Conservation (phyloP, 37 sponge, comb jelly and placozoan genomes). For the Beroe ovata region DNA sequence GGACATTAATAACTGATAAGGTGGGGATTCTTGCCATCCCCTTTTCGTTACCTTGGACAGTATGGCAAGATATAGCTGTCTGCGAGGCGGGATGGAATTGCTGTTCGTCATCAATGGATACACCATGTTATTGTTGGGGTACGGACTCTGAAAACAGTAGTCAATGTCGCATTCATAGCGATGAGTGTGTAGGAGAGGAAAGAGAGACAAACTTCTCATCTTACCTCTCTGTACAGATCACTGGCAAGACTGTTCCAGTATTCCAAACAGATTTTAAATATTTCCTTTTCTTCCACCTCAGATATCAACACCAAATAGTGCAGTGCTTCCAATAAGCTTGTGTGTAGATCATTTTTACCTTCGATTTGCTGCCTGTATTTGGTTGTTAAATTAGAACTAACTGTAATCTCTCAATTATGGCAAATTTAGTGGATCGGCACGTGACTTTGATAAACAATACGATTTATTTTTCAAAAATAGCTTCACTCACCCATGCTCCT, state of each 20-base stretch:
- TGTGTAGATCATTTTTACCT: slow-evolving; percentile 6
- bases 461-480: too few species aligned
- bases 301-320: slow-evolving; percentile 94
- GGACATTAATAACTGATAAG: too few species aligned
- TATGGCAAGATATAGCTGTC: slow-evolving; percentile 83
- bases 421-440: too few species aligned
- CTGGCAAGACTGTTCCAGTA: slow-evolving; percentile 95
- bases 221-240: slow-evolving; percentile 78
- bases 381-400: too few species aligned
- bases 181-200: too few species aligned
- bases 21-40: too few species aligned
- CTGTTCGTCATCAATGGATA: slow-evolving; percentile 42
- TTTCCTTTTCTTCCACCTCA: slow-evolving; percentile 96
- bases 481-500: slow-evolving; percentile 80
- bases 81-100: slow-evolving; percentile 72
- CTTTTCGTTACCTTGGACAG: slow-evolving; percentile 74
- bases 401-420: too few species aligned
- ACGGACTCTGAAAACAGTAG: slow-evolving; percentile 60
- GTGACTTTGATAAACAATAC: too few species aligned
- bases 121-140: slow-evolving; percentile 7
- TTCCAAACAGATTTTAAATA: slow-evolving; percentile 98
- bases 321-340: slow-evolving; percentile 77
- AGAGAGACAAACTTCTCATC: too few species aligned
- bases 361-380: slow-evolving; percentile 3
- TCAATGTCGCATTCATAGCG: too few species aligned